Conservation (phyloP, 1,140 invertebrate species). For the Bombyx mori region ASM3026992v2 NC_085131.1:14316001-14316500, state of each 20-base stretch:
- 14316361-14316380: slow-evolving; percentile 67
- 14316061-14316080: slow-evolving; percentile 22
- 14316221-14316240: slow-evolving; percentile 72
- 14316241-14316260: too few relatives aligned
- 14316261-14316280: too few relatives aligned
- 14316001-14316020: slow-evolving; percentile 36
- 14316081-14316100: slow-evolving; percentile 58
- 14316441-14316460: slow-evolving; percentile 32
- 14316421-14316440: too few relatives aligned
- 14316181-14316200: slow-evolving; percentile 28
- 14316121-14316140: slow-evolving; percentile 31
- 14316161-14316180: neutral
- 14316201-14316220: slow-evolving; percentile 74
- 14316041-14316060: slow-evolving; percentile 74
- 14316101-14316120: slow-evolving; percentile 63
- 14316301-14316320: slow-evolving; percentile 75
- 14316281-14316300: slow-evolving; percentile 73
- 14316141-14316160: slow-evolving; percentile 21
- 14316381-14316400: slow-evolving; percentile 76
- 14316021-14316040: slow-evolving; percentile 75
- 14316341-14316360: too few relatives aligned
- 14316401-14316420: slow-evolving; percentile 37
- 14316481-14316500: slow-evolving; percentile 65
- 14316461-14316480: slow-evolving; percentile 76
- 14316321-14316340: too few relatives aligned